phyloP scores from a whole-genome alignment of 2,888 invertebrate genomes.

The Hemithea aestivaria region DNA sequence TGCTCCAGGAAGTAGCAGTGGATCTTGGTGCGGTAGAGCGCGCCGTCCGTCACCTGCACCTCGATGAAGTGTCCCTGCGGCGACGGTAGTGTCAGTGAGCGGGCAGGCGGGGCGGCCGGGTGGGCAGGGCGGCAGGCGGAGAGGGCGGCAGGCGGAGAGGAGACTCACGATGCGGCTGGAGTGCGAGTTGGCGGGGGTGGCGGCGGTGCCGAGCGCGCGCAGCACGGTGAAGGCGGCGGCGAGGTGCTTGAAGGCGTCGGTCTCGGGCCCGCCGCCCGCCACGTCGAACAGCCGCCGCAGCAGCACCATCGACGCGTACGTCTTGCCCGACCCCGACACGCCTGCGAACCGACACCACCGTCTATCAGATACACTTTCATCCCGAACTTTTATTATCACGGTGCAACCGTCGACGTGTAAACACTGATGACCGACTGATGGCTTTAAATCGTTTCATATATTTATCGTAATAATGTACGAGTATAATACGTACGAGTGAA shows the following conservation, averaged over 20 bases:
- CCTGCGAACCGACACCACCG: conserved; percentile 70
- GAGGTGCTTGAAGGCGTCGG: conserved; percentile 97
- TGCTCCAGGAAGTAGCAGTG: conserved; percentile 98
- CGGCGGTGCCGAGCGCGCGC: conserved; percentile 93
- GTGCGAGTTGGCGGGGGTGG: conserved; percentile 93
- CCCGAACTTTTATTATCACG: no score
- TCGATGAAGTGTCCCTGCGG: conserved; percentile 95
- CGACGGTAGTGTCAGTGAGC: conserved; percentile 12
- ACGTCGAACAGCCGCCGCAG: conserved; percentile 94
- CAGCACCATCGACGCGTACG: conserved; percentile 94
- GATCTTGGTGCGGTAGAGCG: conserved; percentile 95
- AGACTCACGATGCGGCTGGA: conserved; percentile 92
- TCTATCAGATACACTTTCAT: no score
- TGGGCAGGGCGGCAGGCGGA: not conserved
- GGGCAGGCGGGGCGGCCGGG: not conserved
- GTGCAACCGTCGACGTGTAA: no score
- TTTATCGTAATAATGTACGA: no score
- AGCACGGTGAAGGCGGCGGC: conserved; percentile 97
- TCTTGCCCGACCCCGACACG: conserved; percentile 95
- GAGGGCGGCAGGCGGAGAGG: not conserved
- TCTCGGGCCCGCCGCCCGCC: conserved; percentile 96
- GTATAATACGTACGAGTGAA: no score
- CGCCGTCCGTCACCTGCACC: conserved; percentile 96
- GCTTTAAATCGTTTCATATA: no score
- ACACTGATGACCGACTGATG: no score